Base-by-base conservation (phyloP, 2,888 invertebrate genomes). In the Lasioglossum figueresi region DNA sequence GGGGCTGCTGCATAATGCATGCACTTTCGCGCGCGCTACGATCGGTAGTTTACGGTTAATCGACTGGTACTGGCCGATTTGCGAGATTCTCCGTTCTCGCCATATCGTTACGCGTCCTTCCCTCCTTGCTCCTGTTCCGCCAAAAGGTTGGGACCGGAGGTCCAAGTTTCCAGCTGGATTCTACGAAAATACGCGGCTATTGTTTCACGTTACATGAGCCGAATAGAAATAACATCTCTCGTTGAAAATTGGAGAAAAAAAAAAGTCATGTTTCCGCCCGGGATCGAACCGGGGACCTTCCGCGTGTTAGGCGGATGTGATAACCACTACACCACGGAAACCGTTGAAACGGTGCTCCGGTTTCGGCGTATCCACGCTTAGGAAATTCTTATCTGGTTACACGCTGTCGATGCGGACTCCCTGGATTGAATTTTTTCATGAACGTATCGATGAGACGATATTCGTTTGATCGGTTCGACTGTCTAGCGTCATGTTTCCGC, bases 251-350 rank as follows among this genome's bases (percentile, higher is more conserved):
- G 12, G 45, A 4, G 4, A 70, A 80, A 92, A 90, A 95, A 95
- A 95, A 83, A n/a, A 56, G 0, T 52, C 10, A 92, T 97, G 97
- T 97, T 97, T 97, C 96, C 97, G 97, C 97, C 97, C 97, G 97
- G 97, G 97, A 97, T 97, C 97, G 97, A 97, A 97, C 97, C 97
- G 97, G 97, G 97, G 97, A 96, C 97, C 97, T 97, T 97, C 97
- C 97, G 97, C 97, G 97, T 97, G 97, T 97, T 97, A 97, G 97
- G 97, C 97, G 97, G 97, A 97, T 97, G 97, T 97, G 97, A 97
- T 97, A 97, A 97, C 97, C 97, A 97, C 97, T 97, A 97, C 97
- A 97, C 97, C 97, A 97, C 97, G 97, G 79, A 97, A 97, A 97
- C 97, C 0, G 0, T 43, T 4, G n/a, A 56, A 5, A 0, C 1